Evolutionary conservation across 2,888 invertebrate species (phyloP), one percentile per base, ranked within the genome.

Genomic region (Caenorhabditis uteleia): DNA sequence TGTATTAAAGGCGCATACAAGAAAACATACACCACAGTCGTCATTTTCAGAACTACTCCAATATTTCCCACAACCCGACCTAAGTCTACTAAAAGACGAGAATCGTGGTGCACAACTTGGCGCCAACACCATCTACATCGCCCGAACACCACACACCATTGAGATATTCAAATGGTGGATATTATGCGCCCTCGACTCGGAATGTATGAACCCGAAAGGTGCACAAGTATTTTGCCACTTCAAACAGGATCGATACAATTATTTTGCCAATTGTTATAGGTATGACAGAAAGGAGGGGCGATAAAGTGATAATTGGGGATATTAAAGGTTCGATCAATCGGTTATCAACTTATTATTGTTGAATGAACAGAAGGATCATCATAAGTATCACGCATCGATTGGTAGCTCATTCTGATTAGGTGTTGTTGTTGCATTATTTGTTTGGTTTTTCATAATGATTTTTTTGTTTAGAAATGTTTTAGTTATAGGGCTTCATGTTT

Each of bases 111-210:
- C 34, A 1, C 57, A 58, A 31, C 36, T 58, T 0, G 57, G 57
- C 6, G 57, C 57, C 14, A 58, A 58, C 26, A 45, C 45, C 1
- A 40, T 58, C 20, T 58, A 45, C 12, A 34, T 58, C 1, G 45
- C 46, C 0, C 23, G 46, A 18, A 58, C 50, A n/a, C 33, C 44
- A 18, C 45, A 40, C 20, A 23, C 49, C 1, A 23, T 50, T 1
- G 39, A 50, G 21, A 3, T 46, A 16, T 45, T 57, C 27, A 57
- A 57, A 31, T 57, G 55, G 55, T 49, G 49, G 56, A 23, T 49
- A 10, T 39, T 56, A n/a, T 56, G 56, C 29, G 49, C 56, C 12
- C 49, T 56, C 4, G 56, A 56, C 29, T 4, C 43, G 12, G 44
- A 14, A 8, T 56, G 56, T 29, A 56, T 56, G 56, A 31, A 16